Evolutionary conservation across 2,797 vertebrate genomes (phyloP).

Genomic region (Anomalospiza imberbis): DNA sequence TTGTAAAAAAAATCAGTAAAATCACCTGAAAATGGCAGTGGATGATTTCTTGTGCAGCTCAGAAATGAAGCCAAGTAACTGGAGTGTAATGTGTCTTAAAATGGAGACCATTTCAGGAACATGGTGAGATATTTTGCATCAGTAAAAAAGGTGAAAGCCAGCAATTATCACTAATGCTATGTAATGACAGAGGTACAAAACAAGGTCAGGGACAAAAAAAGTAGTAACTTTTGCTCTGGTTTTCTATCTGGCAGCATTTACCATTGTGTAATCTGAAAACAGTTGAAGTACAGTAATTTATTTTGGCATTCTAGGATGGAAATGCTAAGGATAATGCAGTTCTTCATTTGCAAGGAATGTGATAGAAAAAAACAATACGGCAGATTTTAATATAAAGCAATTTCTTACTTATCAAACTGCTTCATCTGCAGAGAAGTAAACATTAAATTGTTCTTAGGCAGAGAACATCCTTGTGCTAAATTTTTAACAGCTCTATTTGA

Average conservation of each 20-base stretch:
- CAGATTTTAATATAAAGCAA: background rate
- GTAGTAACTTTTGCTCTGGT: background rate
- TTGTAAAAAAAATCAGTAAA: background rate
- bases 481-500: background rate
- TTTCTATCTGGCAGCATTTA: background rate
- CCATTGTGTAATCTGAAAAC: background rate
- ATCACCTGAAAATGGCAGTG: background rate
- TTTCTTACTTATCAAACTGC: background rate
- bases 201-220: background rate
- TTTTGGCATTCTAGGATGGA: background rate
- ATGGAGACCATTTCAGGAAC: background rate
- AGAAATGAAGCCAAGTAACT: background rate
- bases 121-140: background rate
- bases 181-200: background rate
- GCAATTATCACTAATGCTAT: fast-evolving
- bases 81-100: background rate
- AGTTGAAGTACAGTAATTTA: background rate
- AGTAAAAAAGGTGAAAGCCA: background rate
- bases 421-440: background rate
- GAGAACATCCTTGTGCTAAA: background rate
- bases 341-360: background rate
- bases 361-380: background rate
- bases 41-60: background rate
- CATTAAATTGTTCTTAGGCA: background rate
- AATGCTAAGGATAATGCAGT: background rate